Evolutionary conservation across 2,113 vertebrate genomes (phyloP).

Genomic region (Microcebus murinus): DNA sequence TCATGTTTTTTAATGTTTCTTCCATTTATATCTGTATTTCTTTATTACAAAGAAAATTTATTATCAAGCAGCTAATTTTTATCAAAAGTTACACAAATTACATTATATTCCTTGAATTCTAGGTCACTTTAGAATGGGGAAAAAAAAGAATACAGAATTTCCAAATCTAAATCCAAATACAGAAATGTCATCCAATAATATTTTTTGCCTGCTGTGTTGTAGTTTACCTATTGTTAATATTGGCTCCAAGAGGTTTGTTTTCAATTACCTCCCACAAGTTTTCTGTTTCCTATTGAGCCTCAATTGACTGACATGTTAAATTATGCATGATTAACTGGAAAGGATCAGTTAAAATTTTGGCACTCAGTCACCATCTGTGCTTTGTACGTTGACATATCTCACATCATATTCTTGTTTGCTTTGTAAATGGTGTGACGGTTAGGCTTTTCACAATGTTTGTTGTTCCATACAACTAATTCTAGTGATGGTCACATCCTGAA

Average conservation of each 20-base stretch:
- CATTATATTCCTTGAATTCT: not conserved
- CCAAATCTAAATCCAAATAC: not conserved
- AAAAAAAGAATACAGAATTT: not conserved
- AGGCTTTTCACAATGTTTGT: constrained; percentile 56
- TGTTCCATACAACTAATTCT: constrained; percentile 47
- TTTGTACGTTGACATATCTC: constrained; percentile 53
- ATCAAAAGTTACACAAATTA: not conserved
- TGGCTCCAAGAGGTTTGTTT: constrained; percentile 19
- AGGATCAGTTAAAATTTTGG: constrained; percentile 58
- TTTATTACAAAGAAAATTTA: not conserved
- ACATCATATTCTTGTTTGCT: constrained; percentile 54
- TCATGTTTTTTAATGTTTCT: not conserved
- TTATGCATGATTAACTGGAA: constrained; percentile 73
- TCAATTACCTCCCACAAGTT: constrained; percentile 28
- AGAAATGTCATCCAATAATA: not conserved
- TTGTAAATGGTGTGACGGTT: constrained; percentile 21
- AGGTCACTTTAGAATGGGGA: not conserved
- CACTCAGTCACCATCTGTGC: constrained; percentile 63
- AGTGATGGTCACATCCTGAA: constrained; percentile 31
- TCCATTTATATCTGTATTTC: not conserved
- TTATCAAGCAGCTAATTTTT: not conserved
- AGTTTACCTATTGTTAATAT: not conserved
- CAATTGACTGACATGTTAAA: constrained; percentile 69
- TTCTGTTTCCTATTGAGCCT: constrained; percentile 36
- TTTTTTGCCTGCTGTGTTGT: not conserved